These are phyloP conservation scores for Macroramphosus scolopax DNA, from an alignment of 2,797 vertebrate genomes.

Conservation along the genomic window DNA sequence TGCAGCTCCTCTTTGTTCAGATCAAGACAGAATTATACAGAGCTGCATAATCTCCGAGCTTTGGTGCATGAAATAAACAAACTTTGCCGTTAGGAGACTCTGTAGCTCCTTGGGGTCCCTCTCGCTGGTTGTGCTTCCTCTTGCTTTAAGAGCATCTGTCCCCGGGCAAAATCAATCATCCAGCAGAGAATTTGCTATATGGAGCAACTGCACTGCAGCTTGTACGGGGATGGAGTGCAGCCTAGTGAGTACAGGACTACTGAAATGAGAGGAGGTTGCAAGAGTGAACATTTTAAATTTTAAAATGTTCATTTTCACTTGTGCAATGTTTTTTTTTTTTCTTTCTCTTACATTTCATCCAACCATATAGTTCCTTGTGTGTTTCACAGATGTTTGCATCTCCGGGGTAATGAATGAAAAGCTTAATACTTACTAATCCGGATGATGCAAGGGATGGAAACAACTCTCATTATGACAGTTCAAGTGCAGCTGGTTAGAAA, in stretches of 20 bases:
- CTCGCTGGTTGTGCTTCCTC: slow-evolving; percentile 10
- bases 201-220: not conserved
- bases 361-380: too few relatives aligned
- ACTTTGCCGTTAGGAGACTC: slow-evolving; percentile 6
- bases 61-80: not conserved
- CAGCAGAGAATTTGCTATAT: not conserved
- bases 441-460: not conserved
- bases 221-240: not conserved
- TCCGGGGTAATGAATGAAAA: slow-evolving; percentile 1
- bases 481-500: not conserved
- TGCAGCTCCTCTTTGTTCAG: too few relatives aligned
- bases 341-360: too few relatives aligned
- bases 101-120: not conserved
- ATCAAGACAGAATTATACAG: not conserved
- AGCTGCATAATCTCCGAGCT: too few relatives aligned
- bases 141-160: not conserved
- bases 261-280: not conserved
- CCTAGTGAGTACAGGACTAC: not conserved
- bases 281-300: not conserved
- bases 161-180: not conserved
- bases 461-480: not conserved
- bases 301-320: too few relatives aligned
- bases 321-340: too few relatives aligned
- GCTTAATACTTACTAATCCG: not conserved
- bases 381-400: too few relatives aligned